These are phyloP conservation scores for Caenorhabditis japonica DNA, from an alignment of 2,888 invertebrate species.

Conservation along the genomic window DNA sequence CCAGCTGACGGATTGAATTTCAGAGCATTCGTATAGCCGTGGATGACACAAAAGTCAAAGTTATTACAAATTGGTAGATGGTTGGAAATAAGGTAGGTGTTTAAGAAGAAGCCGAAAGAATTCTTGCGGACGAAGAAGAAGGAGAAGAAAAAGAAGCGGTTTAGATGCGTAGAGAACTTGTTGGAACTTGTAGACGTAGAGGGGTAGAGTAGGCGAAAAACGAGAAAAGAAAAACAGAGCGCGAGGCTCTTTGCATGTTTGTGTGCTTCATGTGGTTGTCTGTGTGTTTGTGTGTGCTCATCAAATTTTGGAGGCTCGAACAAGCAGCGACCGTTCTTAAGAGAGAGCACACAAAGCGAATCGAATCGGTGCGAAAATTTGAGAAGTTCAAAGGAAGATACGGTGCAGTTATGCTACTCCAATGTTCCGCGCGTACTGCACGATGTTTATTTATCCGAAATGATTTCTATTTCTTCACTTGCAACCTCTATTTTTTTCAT, in stretches of 20 bases:
- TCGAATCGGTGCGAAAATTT: neutral
- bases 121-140: neutral
- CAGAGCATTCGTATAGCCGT: constrained; percentile 19
- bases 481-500: too few relatives aligned
- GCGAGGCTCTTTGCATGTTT: neutral
- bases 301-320: constrained; percentile 38
- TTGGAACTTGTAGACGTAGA: too few relatives aligned
- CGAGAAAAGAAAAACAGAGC: neutral
- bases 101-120: constrained; percentile 1
- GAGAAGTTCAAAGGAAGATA: too few relatives aligned
- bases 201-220: neutral
- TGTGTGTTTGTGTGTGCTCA: constrained; percentile 22
- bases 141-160: too few relatives aligned
- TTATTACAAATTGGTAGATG: constrained; percentile 29
- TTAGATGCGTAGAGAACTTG: too few relatives aligned
- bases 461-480: too few relatives aligned
- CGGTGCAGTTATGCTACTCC: too few relatives aligned
- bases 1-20: constrained; percentile 33
- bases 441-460: too few relatives aligned
- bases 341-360: neutral
- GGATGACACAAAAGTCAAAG: neutral
- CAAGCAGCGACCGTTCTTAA: constrained; percentile 19
- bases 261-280: neutral
- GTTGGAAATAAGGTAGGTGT: neutral
- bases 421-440: too few relatives aligned